Evolutionary conservation across 2,888 invertebrate species (phyloP), one percentile per base, ranked within the genome.

Genomic region (Tetranychus piercei): DNA sequence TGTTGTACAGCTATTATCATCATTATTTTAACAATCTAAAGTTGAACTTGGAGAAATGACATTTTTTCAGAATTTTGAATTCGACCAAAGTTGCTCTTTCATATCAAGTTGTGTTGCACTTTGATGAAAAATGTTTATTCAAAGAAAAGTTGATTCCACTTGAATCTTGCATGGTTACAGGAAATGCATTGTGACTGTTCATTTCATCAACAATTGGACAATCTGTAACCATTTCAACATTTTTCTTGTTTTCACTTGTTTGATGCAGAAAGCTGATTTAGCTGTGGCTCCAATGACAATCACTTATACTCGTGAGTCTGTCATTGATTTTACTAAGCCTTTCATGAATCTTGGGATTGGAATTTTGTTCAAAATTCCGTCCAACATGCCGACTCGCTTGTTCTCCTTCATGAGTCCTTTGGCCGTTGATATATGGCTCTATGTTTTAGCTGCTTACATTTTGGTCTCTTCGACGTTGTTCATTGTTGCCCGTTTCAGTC

Each of bases 281-380:
- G 96, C 95, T 0, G 93, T 96, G 0, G 95, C 94, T 0, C 94
- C 96, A 0, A 92, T 97, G 89, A 97, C 96, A 2, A 97, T 97
- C 79, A 96, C 93, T 83, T 96, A 94, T 82, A 93, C 94, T 0
- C 84, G 97, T 22, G 95, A 95, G 82, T 90, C 90, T 82, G 90
- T 91, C 76, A 94, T 97, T 76, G 96, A 96, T 83, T 97, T 97
- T 83, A 96, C 96, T 0, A 95, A 95, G 81, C 97, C 96, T 0
- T 97, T 95, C 84, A 94, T 97, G 91, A 95, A 95, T 82, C 86
- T 96, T 18, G 96, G 76, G 9, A 76, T 76, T 20, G 75, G 75
- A 18, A 76, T 76, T 43, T 65, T 76, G 65, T 76, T 76, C 67
- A 94, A 94, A 88, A 90, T 92, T 73, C 92, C 92, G 77, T 92